Evolutionary conservation across 2,797 vertebrate species (phyloP).

Genomic region (Gila robusta): DNA sequence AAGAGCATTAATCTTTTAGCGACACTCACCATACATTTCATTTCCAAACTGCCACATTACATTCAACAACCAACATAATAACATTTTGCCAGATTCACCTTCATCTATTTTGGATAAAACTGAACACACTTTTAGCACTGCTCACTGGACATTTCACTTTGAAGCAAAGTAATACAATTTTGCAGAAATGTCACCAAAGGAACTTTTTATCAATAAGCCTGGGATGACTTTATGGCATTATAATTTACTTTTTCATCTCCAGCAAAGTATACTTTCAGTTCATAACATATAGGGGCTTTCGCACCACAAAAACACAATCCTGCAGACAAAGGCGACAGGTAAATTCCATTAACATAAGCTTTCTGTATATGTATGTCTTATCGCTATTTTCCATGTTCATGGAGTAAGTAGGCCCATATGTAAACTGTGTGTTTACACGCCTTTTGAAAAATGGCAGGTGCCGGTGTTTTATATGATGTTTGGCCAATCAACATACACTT

Average conservation of each 20-base stretch:
- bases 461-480: neutral
- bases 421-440: neutral
- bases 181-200: neutral
- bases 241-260: neutral
- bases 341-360: neutral
- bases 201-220: neutral
- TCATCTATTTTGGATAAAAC: neutral
- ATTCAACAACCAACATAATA: neutral
- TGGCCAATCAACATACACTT: neutral
- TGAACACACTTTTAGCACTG: neutral
- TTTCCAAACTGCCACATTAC: neutral
- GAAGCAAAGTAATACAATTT: neutral
- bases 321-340: neutral
- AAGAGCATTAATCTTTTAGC: neutral
- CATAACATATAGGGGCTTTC: neutral
- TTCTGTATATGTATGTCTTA: neutral
- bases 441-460: neutral
- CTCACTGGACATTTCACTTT: neutral
- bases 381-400: neutral
- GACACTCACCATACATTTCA: neutral
- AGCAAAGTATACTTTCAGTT: neutral
- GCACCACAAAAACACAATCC: neutral
- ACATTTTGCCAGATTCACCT: neutral
- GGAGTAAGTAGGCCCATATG: neutral
- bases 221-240: neutral